Percentiles rank a stretch among this genome's conserved stretches.
Conservation (phyloP, 2,113 vertebrate genomes). For the Rissa tridactyla region DNA sequence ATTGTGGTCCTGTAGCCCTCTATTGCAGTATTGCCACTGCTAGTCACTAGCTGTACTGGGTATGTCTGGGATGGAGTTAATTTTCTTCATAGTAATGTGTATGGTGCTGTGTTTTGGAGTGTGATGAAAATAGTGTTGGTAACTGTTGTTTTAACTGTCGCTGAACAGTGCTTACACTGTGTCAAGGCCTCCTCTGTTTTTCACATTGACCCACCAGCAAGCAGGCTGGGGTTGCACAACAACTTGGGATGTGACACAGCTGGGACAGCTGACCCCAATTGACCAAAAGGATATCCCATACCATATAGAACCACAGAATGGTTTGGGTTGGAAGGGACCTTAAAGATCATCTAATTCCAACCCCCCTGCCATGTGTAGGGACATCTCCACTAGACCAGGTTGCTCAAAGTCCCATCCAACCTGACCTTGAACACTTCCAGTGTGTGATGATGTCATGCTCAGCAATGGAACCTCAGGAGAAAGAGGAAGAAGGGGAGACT, state of each 20-base stretch:
- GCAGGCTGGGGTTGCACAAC: too few species aligned
- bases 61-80: neutral
- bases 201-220: accelerated
- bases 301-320: neutral
- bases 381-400: too few species aligned
- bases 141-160: neutral
- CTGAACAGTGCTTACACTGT: neutral
- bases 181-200: neutral
- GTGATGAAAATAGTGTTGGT: neutral
- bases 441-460: neutral
- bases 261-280: neutral
- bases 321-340: too few species aligned
- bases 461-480: neutral
- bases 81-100: neutral
- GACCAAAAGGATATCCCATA: neutral
- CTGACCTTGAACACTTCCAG: too few species aligned
- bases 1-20: neutral
- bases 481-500: neutral
- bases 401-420: too few species aligned
- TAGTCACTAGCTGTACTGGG: neutral
- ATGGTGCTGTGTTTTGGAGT: neutral
- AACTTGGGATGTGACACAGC: neutral
- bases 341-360: too few species aligned
- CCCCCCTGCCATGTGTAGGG: too few species aligned
- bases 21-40: neutral